Evolutionary conservation across 2,797 vertebrate species (phyloP), one percentile per base, ranked within the genome.

Genomic region (Hirundo rustica): DNA sequence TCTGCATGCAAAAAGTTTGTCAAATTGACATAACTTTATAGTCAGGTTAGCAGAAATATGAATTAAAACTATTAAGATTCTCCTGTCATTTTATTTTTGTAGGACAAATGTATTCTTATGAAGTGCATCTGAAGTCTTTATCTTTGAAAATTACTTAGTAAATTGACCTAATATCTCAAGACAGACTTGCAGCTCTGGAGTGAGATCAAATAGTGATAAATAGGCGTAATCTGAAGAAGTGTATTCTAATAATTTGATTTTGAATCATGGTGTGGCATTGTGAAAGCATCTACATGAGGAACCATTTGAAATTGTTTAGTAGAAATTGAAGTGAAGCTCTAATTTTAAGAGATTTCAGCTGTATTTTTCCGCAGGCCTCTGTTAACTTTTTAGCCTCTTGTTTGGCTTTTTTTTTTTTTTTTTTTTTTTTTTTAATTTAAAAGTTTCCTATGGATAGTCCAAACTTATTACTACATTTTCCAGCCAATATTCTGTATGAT

Each of bases 61-160:
- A 65, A 65, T 50, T 40, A 57, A 74, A 88, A 40, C 16, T 14
- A 44, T 6, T 0, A 4, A 77, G 48, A 17, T 53, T 57, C 17
- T 64, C 32, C 38, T 21, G 22, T 44, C 0, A 13, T 40, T 88
- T 87, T 16, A 62, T 79, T 82, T 79, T 34, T 55, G 29, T 38
- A 53, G 65, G 85, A 53, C 5, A 71, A 79, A 58, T 51, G 2
- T 21, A 16, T 70, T 83, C 40, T 21, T 45, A 36, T 32, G 57
- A 70, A 82, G 12, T 51, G 13, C 23, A 36, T 88, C 48, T 53
- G 64, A 36, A 19, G 58, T 22, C 34, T 89, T 87, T 70, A n/a
- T n/a, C 53, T 64, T 89, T 64, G n/a, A 82, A 85, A 83, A 89
- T 79, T 77, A 74, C 85, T 94, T 85, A 85, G 47, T 36, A 64